A percentile compares a stretch with the other conserved stretches of the same genome.
Evolutionary conservation across 1,140 invertebrate species (phyloP).

Genomic region (Arctopsyche grandis): DNA sequence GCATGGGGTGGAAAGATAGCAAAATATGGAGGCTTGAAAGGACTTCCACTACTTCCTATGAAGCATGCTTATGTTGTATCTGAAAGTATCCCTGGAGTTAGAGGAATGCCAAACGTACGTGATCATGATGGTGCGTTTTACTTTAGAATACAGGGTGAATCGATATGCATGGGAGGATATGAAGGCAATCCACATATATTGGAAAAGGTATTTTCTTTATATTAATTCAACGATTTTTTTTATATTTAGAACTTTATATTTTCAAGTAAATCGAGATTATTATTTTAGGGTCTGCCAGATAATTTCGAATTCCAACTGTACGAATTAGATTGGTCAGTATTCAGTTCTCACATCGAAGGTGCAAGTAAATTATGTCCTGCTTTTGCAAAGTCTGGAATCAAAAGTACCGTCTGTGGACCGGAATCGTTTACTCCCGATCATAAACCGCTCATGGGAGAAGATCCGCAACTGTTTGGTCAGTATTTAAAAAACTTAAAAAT

Average conservation of each 20-base stretch:
- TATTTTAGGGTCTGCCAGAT: conserved; percentile 66
- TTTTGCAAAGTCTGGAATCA: conserved; percentile 80
- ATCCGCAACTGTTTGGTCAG: conserved; percentile 68
- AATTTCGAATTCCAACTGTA: conserved; percentile 85
- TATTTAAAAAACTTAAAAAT: not conserved
- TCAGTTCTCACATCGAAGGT: conserved; percentile 78
- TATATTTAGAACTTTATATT: conserved; percentile 15
- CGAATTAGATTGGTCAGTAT: conserved; percentile 87
- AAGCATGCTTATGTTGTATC: conserved; percentile 90
- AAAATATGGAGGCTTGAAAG: conserved; percentile 73
- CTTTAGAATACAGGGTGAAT: conserved; percentile 84
- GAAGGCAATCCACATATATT: conserved; percentile 85
- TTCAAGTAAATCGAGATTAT: not conserved
- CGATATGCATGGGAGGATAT: conserved; percentile 86
- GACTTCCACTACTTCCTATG: conserved; percentile 82
- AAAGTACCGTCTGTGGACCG: conserved; percentile 84
- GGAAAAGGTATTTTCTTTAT: conserved; percentile 68
- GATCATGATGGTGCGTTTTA: conserved; percentile 89
- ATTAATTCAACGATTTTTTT: conserved; percentile 3
- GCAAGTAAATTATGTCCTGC: conserved; percentile 79
- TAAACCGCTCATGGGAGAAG: conserved; percentile 83
- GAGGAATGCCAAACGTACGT: conserved; percentile 81
- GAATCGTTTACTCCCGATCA: conserved; percentile 93
- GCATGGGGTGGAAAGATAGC: conserved; percentile 83
- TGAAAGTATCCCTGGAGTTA: conserved; percentile 77